Evolutionary conservation across 2,797 vertebrate species (phyloP).

Genomic region (Malurus splendens): DNA sequence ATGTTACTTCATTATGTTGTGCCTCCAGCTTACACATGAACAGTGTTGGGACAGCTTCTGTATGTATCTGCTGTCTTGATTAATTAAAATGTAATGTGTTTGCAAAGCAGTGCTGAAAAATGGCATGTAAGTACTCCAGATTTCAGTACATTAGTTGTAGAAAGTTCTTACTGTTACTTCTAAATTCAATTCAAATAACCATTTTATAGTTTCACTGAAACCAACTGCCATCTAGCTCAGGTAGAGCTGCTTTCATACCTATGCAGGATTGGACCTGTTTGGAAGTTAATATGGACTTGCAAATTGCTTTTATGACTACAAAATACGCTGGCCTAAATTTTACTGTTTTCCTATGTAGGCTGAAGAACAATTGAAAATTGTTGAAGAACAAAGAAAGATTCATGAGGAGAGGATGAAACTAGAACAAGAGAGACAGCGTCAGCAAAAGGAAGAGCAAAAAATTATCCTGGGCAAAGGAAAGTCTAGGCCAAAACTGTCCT

Average conservation of each 20-base stretch:
- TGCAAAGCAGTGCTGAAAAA: neutral
- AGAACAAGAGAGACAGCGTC: conserved; percentile 96
- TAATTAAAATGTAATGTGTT: neutral
- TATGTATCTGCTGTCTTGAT: neutral
- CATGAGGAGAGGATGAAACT: conserved; percentile 99
- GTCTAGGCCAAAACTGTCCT: conserved; percentile 97
- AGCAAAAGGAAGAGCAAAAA: conserved; percentile 99
- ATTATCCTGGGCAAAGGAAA: conserved; percentile 98
- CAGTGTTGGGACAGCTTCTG: neutral
- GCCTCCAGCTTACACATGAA: neutral
- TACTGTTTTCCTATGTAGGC: conserved; percentile 75
- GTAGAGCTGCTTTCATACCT: neutral
- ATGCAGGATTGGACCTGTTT: conserved; percentile 6
- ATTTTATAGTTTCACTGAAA: conserved; percentile 12
- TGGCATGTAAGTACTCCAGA: neutral
- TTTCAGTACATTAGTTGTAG: neutral
- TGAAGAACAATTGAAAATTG: conserved; percentile 98
- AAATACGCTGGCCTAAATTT: conserved; percentile 27
- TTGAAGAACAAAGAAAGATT: conserved; percentile 99
- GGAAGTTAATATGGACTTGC: neutral
- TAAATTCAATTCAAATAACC: neutral
- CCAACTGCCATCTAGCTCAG: neutral
- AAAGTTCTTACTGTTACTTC: neutral
- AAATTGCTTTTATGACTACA: conserved; percentile 22
- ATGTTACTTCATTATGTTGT: neutral